Base-by-base conservation (phyloP, 2,888 invertebrate species). In the Oscheius sp. region DNA sequence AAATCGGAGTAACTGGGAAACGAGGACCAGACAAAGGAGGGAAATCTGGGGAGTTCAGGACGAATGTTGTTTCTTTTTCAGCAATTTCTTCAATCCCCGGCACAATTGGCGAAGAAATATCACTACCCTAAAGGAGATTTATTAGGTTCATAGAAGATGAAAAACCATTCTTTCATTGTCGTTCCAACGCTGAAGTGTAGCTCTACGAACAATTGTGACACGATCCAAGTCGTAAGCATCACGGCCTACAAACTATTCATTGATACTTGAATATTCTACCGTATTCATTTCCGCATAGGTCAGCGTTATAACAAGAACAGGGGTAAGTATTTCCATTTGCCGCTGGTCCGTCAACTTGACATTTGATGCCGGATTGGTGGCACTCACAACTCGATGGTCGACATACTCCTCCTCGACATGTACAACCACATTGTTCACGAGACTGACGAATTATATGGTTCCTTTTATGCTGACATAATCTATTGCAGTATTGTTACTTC, bases 361-460 rank as follows among this genome's bases (percentile, higher is more conserved):
- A 78, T 17, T 67, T 54, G 6, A 78, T 72, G 8, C 73, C 75
- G 2, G 66, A 59, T 4, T 49, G 12, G 3, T 56, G 50, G 54
- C 78, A 78, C 62, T 74, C 65, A 57, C 78, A 78, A 4, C 70
- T 74, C 9, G 71, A 68, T 26, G 78, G 75, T 5, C 62, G 33
- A 22, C 78, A 78, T 0, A 69, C 56, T 20, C 78, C 78, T 4
- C 70, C 71, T 41, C 51, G 26, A 50, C 78, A 78, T n/a, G 62
- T 41, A 47, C 78, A 78, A 9, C 78, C 78, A 56, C 75, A 75
- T 26, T 68, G 54, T 3, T 28, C 24, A 6, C 75, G 75, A 9
- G n/a, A 17, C 9, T 61, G n/a, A 12, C 77, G 56, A 3, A 62
- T 32, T 12, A 50, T 17, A 8, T 47, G 6, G 2, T 33, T 14